A percentile compares a stretch with the other conserved stretches of the same genome.
Conservation (phyloP, 2,888 invertebrate genomes). For the Tillus elongatus region DNA sequence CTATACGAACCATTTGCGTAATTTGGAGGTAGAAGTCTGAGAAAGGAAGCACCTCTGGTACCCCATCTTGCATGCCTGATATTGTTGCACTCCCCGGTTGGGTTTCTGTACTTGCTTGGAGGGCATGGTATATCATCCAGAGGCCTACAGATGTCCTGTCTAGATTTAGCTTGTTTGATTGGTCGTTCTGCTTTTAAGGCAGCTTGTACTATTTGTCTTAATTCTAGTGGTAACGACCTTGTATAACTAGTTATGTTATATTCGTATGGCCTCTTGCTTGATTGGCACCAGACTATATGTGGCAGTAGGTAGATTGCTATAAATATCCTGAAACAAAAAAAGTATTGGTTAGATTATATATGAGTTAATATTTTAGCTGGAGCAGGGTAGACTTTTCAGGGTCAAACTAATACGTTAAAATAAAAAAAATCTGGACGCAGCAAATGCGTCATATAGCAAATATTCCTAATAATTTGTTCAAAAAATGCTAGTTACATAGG, state of each 20-base stretch:
- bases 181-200: slow-evolving; percentile 33
- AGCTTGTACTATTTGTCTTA: slow-evolving; percentile 30
- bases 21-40: slow-evolving; percentile 60
- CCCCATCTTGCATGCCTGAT: slow-evolving; percentile 79
- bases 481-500: too few relatives aligned
- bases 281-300: neutral
- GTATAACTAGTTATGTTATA: slow-evolving; percentile 36
- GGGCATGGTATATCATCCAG: slow-evolving; percentile 57
- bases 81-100: slow-evolving; percentile 82
- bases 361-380: too few relatives aligned
- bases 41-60: slow-evolving; percentile 65
- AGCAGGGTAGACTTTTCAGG: too few relatives aligned
- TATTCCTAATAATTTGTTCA: too few relatives aligned
- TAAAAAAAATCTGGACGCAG: too few relatives aligned
- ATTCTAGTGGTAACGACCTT: slow-evolving; percentile 33
- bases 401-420: too few relatives aligned
- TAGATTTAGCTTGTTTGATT: slow-evolving; percentile 17
- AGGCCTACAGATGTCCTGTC: slow-evolving; percentile 35
- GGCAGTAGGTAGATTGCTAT: neutral
- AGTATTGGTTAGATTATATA: too few relatives aligned
- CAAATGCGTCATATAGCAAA: too few relatives aligned
- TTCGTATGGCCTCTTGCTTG: slow-evolving; percentile 14
- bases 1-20: too few relatives aligned
- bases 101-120: slow-evolving; percentile 72
- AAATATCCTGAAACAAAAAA: slow-evolving; percentile 1